Percentiles rank a stretch among this genome's conserved stretches.
Conservation (phyloP, 2,113 vertebrate genomes). For the Nyctereutes procyonoides region DNA sequence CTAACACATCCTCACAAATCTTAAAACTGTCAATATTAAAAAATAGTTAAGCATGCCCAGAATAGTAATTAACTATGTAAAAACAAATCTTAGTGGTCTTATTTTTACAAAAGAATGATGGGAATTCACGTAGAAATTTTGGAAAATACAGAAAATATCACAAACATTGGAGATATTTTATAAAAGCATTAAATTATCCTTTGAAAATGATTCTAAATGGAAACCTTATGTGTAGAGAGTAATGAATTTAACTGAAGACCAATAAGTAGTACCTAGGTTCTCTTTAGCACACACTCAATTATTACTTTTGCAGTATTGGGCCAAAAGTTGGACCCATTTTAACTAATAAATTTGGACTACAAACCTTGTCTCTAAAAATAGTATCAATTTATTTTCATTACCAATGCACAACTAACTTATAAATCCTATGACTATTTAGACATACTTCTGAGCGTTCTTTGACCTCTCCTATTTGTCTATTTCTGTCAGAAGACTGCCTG, state of each 20-base stretch:
- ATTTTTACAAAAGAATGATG: not conserved
- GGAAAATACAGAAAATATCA: not conserved
- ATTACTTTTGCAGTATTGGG: not conserved
- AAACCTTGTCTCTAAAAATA: not conserved
- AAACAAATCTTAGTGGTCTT: not conserved
- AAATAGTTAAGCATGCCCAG: not conserved
- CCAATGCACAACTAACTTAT: not conserved
- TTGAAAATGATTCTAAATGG: not conserved
- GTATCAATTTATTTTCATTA: not conserved
- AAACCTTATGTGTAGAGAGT: not conserved
- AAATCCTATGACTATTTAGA: not conserved
- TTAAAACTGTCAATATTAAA: not conserved
- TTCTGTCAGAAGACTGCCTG: not conserved
- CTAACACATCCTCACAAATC: not conserved
- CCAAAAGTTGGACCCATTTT: not conserved
- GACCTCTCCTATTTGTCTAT: not conserved
- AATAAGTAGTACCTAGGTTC: not conserved
- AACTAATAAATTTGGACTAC: not conserved
- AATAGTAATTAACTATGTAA: not conserved
- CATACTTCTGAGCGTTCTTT: not conserved
- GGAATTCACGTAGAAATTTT: not conserved
- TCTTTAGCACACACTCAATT: not conserved
- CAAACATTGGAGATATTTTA: not conserved
- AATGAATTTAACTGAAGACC: not conserved
- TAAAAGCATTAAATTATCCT: not conserved